A percentile compares a stretch with the other conserved stretches of the same genome.
Evolutionary conservation across 2,113 vertebrate species (phyloP).

Genomic region (Dromas ardeola): DNA sequence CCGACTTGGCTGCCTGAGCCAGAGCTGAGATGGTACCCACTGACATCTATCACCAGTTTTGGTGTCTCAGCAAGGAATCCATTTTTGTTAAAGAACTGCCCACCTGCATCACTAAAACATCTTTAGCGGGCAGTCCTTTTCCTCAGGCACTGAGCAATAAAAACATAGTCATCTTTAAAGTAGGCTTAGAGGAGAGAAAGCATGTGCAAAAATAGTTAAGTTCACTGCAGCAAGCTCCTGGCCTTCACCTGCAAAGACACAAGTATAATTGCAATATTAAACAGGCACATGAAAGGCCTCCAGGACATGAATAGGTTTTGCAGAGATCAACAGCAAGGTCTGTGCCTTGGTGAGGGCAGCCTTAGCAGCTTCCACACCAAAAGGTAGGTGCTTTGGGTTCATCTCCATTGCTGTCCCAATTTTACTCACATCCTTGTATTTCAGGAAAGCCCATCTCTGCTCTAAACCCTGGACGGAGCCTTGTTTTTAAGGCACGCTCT

Average conservation of each 20-base stretch:
- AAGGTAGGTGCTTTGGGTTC: neutral
- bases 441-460: neutral
- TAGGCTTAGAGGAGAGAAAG: neutral
- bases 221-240: neutral
- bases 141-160: neutral
- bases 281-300: neutral
- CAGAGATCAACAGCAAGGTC: neutral
- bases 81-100: neutral
- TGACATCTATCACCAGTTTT: neutral
- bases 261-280: neutral
- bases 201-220: neutral
- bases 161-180: neutral
- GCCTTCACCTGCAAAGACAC: neutral
- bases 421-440: neutral
- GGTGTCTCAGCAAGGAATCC: neutral
- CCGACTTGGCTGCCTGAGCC: neutral
- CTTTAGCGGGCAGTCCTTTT: neutral
- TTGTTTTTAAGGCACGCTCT: neutral
- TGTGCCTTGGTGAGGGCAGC: neutral
- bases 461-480: accelerated
- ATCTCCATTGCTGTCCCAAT: neutral
- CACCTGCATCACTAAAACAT: neutral
- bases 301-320: neutral
- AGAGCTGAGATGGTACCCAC: neutral
- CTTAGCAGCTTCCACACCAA: neutral